Base-by-base conservation (phyloP, 2,113 vertebrate species). In the Amazona guildingii region DNA sequence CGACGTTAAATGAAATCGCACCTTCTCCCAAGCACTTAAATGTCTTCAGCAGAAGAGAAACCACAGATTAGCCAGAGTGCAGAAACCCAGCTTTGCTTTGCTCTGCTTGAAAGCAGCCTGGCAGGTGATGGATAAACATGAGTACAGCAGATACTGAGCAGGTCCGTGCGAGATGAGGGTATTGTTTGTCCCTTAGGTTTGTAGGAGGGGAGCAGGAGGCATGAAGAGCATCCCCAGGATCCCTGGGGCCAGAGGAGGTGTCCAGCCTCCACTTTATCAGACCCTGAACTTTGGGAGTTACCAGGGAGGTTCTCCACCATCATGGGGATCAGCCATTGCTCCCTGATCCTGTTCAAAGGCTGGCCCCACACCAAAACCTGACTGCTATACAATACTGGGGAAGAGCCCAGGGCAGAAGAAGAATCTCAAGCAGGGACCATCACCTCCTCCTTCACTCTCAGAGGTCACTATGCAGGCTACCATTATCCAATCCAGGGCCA, bases 1-100 rank as follows among this genome's bases (percentile, higher is more conserved):
- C 3, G 25, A 90, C 0, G 3, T 82, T 92, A 90, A 90, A 84
- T 46, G 67, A 95, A 96, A 90, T 86, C 5, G 17, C 93, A 92
- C 94, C 92, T 96, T 97, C 76, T 92, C 57, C 54, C 73, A 52
- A 72, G 57, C 76, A 63, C 88, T 90, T 67, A 75, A 83, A 37
- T 68, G 33, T 83, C 94, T 93, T 93, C 85, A 93, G 76, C 80
- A 93, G 54, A 94, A 69, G 51, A 88, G 76, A 92, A 92, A 83
- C 52, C 61, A 63, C 82, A 68, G n/a, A 74, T 67, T 18, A 86
- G 11, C 37, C 55, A 11, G 33, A 79, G 48, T 19, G 21, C 35
- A 88, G 64, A 85, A 77, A 74, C 6, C 9, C 79, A 67, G n/a
- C 51, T 90, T 59, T 0, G 0, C 49, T 89, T 64, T 52, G 39